Percentiles rank a stretch among this genome's conserved stretches.
These are phyloP conservation scores for Thereva nobilitata DNA, from an alignment of 2,888 invertebrate genomes.

Conservation along the genomic window DNA sequence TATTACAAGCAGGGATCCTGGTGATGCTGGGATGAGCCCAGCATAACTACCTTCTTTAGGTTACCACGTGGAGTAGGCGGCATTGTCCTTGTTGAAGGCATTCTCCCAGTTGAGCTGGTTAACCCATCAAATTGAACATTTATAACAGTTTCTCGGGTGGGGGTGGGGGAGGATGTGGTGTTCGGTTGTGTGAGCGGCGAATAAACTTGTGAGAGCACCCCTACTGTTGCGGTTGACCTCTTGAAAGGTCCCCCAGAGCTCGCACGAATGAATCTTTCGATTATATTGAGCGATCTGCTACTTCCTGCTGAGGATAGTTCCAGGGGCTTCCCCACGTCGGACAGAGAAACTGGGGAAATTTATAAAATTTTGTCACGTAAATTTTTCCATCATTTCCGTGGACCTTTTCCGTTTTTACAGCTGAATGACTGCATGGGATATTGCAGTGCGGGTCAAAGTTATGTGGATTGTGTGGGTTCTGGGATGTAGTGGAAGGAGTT, in stretches of 20 bases:
- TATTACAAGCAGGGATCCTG: constrained; percentile 32
- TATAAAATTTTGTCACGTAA: constrained; percentile 42
- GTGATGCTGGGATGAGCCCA: neutral
- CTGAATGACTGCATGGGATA: constrained; percentile 34
- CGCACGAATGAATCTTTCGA: constrained; percentile 33
- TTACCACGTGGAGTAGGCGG: too few species aligned
- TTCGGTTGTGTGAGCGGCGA: constrained; percentile 23
- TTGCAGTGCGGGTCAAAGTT: constrained; percentile 8
- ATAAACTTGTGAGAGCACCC: constrained; percentile 17
- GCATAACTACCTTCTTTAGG: too few species aligned
- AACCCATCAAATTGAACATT: constrained; percentile 32
- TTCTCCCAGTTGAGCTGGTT: constrained; percentile 26
- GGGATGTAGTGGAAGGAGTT: too few species aligned
- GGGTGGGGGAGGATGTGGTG: neutral
- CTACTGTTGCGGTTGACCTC: constrained; percentile 27
- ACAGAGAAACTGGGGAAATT: constrained; percentile 21
- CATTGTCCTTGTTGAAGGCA: constrained; percentile 3
- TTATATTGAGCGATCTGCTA: constrained; percentile 20
- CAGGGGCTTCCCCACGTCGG: constrained; percentile 1
- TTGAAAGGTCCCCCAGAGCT: constrained; percentile 27
- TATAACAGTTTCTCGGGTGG: neutral
- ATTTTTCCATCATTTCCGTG: constrained; percentile 42
- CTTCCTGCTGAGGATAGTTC: constrained; percentile 11
- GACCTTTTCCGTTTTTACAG: constrained; percentile 40
- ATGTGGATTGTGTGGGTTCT: too few species aligned